A percentile compares a stretch with the other conserved stretches of the same genome.
phyloP scores from a whole-genome alignment of 1,140 invertebrate genomes.

The Caenorhabditis briggsae region DNA sequence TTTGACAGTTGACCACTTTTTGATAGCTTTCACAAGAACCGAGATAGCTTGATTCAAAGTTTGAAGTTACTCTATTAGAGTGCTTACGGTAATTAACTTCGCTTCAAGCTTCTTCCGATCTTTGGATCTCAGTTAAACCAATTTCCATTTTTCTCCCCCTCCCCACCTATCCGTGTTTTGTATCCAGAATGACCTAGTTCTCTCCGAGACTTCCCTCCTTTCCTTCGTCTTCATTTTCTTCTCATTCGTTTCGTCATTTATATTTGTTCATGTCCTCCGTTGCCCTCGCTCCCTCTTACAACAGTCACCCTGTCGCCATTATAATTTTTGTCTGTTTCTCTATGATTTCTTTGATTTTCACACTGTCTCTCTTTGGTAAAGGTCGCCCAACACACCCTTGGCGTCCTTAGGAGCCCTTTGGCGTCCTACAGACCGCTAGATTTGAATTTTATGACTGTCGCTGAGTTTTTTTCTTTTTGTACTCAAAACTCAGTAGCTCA shows the following conservation, averaged over 20 bases:
- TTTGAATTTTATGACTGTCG: neutral
- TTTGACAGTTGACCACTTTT: too few species aligned
- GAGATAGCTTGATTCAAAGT: too few species aligned
- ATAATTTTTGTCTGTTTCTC: neutral
- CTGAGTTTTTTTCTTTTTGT: too few species aligned
- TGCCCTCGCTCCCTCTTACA: neutral
- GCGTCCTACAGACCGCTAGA: neutral
- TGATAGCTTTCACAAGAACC: too few species aligned
- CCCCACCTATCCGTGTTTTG: neutral
- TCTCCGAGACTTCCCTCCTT: neutral
- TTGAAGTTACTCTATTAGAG: too few species aligned
- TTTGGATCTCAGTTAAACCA: neutral
- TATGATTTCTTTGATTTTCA: neutral
- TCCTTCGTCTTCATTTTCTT: neutral
- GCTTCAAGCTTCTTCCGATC: neutral
- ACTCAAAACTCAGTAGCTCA: too few species aligned
- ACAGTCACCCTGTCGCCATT: slow-evolving; percentile 13
- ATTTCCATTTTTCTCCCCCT: neutral
- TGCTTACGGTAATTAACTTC: too few species aligned
- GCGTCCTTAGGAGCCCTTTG: neutral
- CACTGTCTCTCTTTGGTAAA: neutral
- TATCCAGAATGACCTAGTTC: slow-evolving; percentile 19
- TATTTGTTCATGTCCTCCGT: neutral
- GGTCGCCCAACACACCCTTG: neutral
- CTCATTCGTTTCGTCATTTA: too few species aligned